A percentile compares a stretch with the other conserved stretches of the same genome.
Evolutionary conservation across 2,888 invertebrate species (phyloP).

Genomic region (Melanostoma scalare): DNA sequence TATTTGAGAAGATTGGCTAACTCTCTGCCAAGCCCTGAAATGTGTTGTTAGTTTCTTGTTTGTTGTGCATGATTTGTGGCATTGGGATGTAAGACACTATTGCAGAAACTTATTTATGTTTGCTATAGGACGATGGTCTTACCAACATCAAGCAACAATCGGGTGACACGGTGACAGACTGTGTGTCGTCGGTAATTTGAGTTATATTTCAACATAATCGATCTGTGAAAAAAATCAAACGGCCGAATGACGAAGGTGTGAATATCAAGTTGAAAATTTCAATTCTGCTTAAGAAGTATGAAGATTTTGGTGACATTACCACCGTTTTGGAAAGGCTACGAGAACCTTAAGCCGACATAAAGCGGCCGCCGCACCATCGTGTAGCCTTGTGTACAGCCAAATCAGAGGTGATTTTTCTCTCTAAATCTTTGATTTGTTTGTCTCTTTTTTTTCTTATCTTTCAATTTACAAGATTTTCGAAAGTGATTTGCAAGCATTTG

Average conservation of each 20-base stretch:
- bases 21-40: too few relatives aligned
- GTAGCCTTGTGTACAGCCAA: neutral
- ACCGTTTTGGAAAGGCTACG: neutral
- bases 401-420: conserved; percentile 1
- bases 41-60: too few relatives aligned
- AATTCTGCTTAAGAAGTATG: neutral
- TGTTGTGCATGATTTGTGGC: too few relatives aligned
- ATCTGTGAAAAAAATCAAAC: neutral
- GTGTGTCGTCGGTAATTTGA: conserved; percentile 3
- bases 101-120: too few relatives aligned
- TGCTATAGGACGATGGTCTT: too few relatives aligned
- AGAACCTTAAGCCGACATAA: neutral
- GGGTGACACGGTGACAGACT: neutral
- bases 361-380: neutral
- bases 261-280: conserved; percentile 45
- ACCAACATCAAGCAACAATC: too few relatives aligned
- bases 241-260: conserved; percentile 45
- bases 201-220: conserved; percentile 16
- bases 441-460: conserved; percentile 37
- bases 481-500: conserved; percentile 44
- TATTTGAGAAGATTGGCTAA: too few relatives aligned
- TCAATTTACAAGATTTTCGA: conserved; percentile 43
- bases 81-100: too few relatives aligned
- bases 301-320: conserved; percentile 7
- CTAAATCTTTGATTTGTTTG: conserved; percentile 28